phyloP scores from a whole-genome alignment of 2,113 vertebrate genomes.

The Martes martes region DNA sequence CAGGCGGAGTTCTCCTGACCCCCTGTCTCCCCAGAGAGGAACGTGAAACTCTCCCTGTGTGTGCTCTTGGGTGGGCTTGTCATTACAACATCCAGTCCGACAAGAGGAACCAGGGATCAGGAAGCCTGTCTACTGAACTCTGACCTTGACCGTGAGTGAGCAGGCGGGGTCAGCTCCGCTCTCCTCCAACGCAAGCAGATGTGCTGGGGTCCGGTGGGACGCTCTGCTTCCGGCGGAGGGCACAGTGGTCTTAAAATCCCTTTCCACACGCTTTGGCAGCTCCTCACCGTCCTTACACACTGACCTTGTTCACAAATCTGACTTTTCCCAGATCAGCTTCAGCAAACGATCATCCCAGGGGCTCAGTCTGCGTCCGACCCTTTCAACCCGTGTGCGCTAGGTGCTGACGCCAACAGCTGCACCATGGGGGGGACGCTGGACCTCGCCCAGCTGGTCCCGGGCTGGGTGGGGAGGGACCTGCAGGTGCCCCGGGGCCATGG shows the following conservation, averaged over 20 bases:
- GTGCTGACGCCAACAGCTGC: background rate
- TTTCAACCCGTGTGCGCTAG: background rate
- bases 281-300: background rate
- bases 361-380: background rate
- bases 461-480: background rate
- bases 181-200: background rate
- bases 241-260: accelerated
- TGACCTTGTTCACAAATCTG: background rate
- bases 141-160: accelerated
- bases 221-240: background rate
- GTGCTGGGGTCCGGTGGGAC: background rate
- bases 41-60: background rate
- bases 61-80: background rate
- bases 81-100: too few relatives aligned
- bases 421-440: accelerated
- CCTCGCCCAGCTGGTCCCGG: accelerated
- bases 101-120: too few relatives aligned
- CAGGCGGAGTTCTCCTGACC: background rate
- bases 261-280: accelerated
- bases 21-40: background rate
- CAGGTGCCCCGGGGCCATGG: background rate
- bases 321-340: background rate
- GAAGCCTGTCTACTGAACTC: background rate
- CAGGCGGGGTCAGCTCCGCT: background rate
- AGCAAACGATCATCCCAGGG: background rate